phyloP scores from a whole-genome alignment of 2,113 vertebrate genomes.

The Podiceps cristatus region DNA sequence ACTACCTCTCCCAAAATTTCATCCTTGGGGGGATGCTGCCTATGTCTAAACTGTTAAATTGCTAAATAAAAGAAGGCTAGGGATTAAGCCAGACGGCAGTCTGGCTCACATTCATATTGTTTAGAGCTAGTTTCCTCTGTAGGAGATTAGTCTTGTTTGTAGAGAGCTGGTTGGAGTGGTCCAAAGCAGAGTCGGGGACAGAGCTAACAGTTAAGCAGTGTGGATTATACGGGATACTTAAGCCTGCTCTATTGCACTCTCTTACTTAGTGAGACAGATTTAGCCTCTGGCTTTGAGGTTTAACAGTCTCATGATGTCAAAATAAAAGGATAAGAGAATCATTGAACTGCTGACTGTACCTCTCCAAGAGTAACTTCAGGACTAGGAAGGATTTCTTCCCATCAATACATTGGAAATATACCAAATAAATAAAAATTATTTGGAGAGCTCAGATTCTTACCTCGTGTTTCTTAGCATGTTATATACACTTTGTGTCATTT shows the following conservation, averaged over 20 bases:
- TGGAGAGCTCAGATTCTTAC: not conserved
- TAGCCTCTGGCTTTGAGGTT: not conserved
- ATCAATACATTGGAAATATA: not conserved
- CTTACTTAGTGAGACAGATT: not conserved
- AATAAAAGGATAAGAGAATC: not conserved
- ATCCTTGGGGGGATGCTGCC: not conserved
- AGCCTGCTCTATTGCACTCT: not conserved
- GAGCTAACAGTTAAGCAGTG: not conserved
- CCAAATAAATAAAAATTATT: not conserved
- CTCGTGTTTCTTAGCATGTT: not conserved
- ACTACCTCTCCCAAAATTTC: not conserved
- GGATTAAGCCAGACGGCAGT: not conserved
- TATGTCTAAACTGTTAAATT: slow-evolving; percentile 22
- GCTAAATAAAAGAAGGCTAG: not conserved
- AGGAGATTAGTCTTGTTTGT: slow-evolving; percentile 39
- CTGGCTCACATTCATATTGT: not conserved
- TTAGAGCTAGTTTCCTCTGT: not conserved
- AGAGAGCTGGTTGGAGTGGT: slow-evolving; percentile 13
- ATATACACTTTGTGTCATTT: not conserved
- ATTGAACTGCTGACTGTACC: not conserved
- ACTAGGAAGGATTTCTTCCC: not conserved
- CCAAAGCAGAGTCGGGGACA: not conserved
- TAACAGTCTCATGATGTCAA: not conserved
- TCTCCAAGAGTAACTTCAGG: not conserved
- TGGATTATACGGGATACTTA: slow-evolving; percentile 15